Percentiles rank a stretch among this genome's conserved stretches.
phyloP scores from a whole-genome alignment of 2,888 invertebrate species.

The Cylindroiulus punctatus region DNA sequence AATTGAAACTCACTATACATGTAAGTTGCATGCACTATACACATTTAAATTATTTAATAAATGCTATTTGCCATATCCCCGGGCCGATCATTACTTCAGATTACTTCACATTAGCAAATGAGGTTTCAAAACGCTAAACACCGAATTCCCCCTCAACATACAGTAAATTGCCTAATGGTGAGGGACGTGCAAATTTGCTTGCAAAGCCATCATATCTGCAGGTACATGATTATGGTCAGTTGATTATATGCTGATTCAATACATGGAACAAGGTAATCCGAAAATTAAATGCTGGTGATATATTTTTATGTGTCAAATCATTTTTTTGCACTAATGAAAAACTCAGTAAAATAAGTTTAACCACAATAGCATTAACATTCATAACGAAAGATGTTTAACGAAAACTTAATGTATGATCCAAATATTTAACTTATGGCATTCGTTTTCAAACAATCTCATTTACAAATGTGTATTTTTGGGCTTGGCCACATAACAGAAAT shows the following conservation, averaged over 20 bases:
- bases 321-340: too few species aligned
- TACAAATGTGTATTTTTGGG: not conserved
- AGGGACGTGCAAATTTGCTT: not conserved
- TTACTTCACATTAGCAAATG: not conserved
- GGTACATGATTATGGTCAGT: too few species aligned
- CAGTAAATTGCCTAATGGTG: not conserved
- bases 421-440: not conserved
- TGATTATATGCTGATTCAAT: too few species aligned
- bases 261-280: too few species aligned
- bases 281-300: too few species aligned
- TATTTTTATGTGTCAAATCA: too few species aligned
- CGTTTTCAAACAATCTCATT: not conserved
- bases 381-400: too few species aligned
- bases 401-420: not conserved
- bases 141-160: constrained; percentile 5
- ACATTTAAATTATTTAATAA: not conserved
- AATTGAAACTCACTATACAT: too few species aligned
- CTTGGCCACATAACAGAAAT: not conserved
- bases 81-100: not conserved
- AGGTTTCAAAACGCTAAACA: not conserved
- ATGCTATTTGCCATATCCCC: not conserved
- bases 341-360: too few species aligned
- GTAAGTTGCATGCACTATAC: not conserved
- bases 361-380: too few species aligned
- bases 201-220: too few species aligned